Base-by-base conservation (phyloP, 2,113 vertebrate species). In the Tichodroma muraria region DNA sequence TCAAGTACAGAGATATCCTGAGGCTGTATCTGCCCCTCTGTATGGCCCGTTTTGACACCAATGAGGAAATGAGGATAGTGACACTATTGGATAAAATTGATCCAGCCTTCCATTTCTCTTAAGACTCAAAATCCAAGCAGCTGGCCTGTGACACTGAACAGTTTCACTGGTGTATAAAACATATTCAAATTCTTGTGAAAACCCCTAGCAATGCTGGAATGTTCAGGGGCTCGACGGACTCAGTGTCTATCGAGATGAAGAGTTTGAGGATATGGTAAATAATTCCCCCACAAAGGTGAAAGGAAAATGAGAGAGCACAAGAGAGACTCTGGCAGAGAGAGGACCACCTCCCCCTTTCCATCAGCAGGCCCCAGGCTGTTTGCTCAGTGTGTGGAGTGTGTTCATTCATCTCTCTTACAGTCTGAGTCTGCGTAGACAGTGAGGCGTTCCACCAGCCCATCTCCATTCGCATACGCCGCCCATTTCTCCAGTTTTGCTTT, bases 401-500 rank as follows among this genome's bases (percentile, higher is more conserved):
- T 33, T 33, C 24, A 6, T 22, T 28, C 42, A 20, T 31, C 30
- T 18, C 59, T 37, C 99, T 99, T 97, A 99, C 99, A 95, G n/a
- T 94, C 94, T 3, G 77, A 40, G 96, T 99, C 98, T 60, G 95
- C 54, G 4, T 98, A 99, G 56, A 91, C 24, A 6, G 98, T 98
- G 60, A 99, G 97, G 8, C 98, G 97, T 38, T 96, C 94, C 88
- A 98, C 90, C 20, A 99, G 96, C 28, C 99, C 99, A 0, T 98
- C 96, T 11, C 8, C 27, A 24, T 97, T 98, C 73, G 98, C 93
- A 56, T 98, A 98, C 0, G 97, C 97, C 0, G 98, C 94, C 95
- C 98, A 99, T 54, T 95, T 98, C 95, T 99, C 99, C 96, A 98
- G 90, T 89, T 97, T 98, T 1, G 98, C 97, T 70, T 96, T 98